Evolutionary conservation across 2,797 vertebrate genomes (phyloP).

Genomic region (Tamandua tetradactyla): DNA sequence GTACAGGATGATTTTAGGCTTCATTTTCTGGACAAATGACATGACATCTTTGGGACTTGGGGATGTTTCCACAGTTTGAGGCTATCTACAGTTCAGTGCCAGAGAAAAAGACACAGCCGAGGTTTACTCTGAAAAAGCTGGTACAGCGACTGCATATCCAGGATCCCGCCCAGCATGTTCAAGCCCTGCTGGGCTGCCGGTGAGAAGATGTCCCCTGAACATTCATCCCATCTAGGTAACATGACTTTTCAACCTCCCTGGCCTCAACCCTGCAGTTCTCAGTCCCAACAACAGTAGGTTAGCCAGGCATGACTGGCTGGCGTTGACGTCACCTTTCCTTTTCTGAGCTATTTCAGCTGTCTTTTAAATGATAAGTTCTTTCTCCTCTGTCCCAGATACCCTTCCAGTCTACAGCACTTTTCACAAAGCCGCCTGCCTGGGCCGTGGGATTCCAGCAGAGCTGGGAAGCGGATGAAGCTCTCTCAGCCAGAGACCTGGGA

Average conservation of each 20-base stretch:
- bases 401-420: constrained; percentile 86
- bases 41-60: neutral
- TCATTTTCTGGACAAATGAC: constrained; percentile 47
- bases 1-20: neutral
- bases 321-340: neutral
- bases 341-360: neutral
- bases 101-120: constrained; percentile 40
- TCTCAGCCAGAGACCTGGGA: constrained; percentile 91
- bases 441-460: constrained; percentile 88
- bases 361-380: neutral
- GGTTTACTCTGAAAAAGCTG: constrained; percentile 92
- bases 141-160: constrained; percentile 90
- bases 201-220: constrained; percentile 68
- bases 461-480: constrained; percentile 91
- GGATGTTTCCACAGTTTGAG: constrained; percentile 71
- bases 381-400: constrained; percentile 86
- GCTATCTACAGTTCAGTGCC: neutral
- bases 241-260: neutral
- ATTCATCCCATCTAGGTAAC: neutral
- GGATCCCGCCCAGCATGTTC: constrained; percentile 90
- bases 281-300: neutral
- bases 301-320: neutral
- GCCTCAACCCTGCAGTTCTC: neutral
- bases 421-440: constrained; percentile 89
- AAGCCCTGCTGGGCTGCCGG: constrained; percentile 91